Base-by-base conservation (phyloP, 1,140 invertebrate species). In the Psilanteris sp. region DNA sequence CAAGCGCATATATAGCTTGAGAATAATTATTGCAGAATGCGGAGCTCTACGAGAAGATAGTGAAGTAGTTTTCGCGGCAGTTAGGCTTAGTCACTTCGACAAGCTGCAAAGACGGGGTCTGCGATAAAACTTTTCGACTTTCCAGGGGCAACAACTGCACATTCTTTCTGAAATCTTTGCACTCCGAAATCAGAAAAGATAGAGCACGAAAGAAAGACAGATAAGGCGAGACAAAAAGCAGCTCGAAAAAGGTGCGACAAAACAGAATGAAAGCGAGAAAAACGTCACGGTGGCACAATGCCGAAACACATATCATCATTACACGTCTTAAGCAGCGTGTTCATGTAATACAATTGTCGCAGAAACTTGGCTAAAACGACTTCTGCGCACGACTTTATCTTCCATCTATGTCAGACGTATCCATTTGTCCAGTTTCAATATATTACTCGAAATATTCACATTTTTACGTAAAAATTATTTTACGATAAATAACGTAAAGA, bases 1-100 rank as follows among this genome's bases (percentile, higher is more conserved):
- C 11, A 5, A 48, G 48, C 24, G 34, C 24, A 15, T 26, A 52
- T 54, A 52, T 44, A 44, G 31, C 48, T 32, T 55, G 20, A 55
- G 55, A 75, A 67, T 75, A 67, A 75, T 75, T 62, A 55, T 59
- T 55, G 72, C 48, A 41, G 46, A 43, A 57, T 48, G 70, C 41
- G 43, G 16, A 41, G 14, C 20, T 43, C 43, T 48, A 31, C 46
- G 10, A 34, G 43, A 61, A 36, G 61, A 43, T 48, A 26, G 16
- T 59, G 26, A 39, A 66, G 54, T 44, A 55, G 55, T 62, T 62
- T 67, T 50, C 46, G 27, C 44, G 14, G 43, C 29, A 54, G 71
- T 62, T 31, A 62, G 61, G 32, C 62, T 74, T 44, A 74, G 48
- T 36, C 52, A 44, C 39, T 54, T 44, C 29, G 48, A 39, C 37